Base-by-base conservation (phyloP, 2,888 invertebrate genomes). In the Nephrotoma flavescens region DNA sequence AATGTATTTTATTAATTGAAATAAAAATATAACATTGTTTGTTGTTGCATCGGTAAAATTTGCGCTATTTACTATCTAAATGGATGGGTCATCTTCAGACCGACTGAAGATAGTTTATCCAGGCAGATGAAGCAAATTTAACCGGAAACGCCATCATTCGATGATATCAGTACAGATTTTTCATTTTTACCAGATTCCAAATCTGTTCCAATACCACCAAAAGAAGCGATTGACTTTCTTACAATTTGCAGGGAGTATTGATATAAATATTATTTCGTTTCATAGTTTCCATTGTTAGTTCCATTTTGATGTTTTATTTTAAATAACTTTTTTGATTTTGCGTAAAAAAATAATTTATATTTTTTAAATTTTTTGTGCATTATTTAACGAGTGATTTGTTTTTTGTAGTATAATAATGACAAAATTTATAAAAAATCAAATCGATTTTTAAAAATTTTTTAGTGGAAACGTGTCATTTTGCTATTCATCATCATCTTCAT, bases 401-500 rank as follows among this genome's bases (percentile, higher is more conserved):
- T 15, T 71, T 9, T 71, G 71, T n/a, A 41, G 6, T 83, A 11
- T 86, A 41, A 47, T 44, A 41, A 45, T 45, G 44, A 57, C 15
- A 85, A 85, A 19, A 44, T 85, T 85, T 85, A 31, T 45, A 15
- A 44, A 85, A 44, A 85, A 31, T 44, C 44, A 85, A 44, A 85
- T 19, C 15, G 44, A 44, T 44, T 44, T 44, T 85, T 85, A 44
- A 85, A 44, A 44, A 45, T 44, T 85, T 44, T 85, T 85, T 44
- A 44, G 15, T 44, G 42, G 85, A 44, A 31, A 31, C 42, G 9
- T 44, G 15, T 44, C 42, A 52, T 86, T 57, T 52, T 52, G 41
- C 57, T 93, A 94, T 90, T 95, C 95, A 88, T 96, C 96, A 89
- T 97, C 97, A 89, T 97, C 97, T 90, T 97, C 97, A 91, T 97